Evolutionary conservation across 1,140 invertebrate genomes (phyloP).

Genomic region (Drosophila lacteicornis): DNA sequence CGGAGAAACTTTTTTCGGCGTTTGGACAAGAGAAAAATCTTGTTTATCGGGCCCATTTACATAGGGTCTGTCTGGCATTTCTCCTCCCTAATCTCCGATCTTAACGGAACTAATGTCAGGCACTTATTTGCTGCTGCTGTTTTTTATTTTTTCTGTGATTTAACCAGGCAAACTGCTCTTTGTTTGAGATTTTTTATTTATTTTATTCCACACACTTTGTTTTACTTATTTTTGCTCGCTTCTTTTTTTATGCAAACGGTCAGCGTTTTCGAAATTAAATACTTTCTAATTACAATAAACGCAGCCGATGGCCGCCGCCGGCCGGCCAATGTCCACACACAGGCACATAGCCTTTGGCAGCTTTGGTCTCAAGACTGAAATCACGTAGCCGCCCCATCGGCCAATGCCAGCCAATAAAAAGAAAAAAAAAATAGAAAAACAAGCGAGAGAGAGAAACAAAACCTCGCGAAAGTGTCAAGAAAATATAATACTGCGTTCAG

Average conservation of each 20-base stretch:
- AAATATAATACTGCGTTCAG: slow-evolving; percentile 55
- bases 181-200: slow-evolving; percentile 26
- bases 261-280: slow-evolving; percentile 78
- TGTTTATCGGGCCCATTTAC: slow-evolving; percentile 71
- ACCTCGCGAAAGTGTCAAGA: slow-evolving; percentile 78
- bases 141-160: background rate
- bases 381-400: slow-evolving; percentile 71
- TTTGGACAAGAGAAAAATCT: slow-evolving; percentile 63
- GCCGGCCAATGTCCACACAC: slow-evolving; percentile 51
- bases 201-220: slow-evolving; percentile 20
- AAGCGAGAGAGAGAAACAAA: slow-evolving; percentile 38
- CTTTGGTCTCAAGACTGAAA: slow-evolving; percentile 34
- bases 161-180: slow-evolving; percentile 19
- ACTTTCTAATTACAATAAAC: slow-evolving; percentile 83
- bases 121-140: slow-evolving; percentile 54
- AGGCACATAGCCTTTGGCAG: slow-evolving; percentile 35
- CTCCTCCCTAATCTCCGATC: slow-evolving; percentile 64
- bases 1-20: slow-evolving; percentile 58
- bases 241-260: slow-evolving; percentile 29
- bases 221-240: background rate
- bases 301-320: slow-evolving; percentile 65
- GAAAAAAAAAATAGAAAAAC: slow-evolving; percentile 15
- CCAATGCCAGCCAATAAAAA: slow-evolving; percentile 64
- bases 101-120: slow-evolving; percentile 76
- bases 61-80: slow-evolving; percentile 54